phyloP scores from a whole-genome alignment of 2,888 invertebrate genomes.

The Zygogramma bicolorata region DNA sequence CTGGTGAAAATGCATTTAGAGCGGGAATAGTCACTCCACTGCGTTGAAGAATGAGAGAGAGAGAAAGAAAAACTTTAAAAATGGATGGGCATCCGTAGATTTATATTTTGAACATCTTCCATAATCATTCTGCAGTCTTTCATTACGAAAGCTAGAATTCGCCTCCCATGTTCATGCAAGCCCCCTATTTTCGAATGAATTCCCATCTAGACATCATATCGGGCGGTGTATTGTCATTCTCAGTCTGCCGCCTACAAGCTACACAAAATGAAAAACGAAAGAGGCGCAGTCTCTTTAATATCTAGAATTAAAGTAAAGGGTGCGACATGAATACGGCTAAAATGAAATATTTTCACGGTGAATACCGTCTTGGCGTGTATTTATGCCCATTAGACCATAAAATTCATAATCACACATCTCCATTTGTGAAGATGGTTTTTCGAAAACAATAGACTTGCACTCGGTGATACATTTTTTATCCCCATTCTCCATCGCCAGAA shows the following conservation, averaged over 20 bases:
- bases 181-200: neutral
- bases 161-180: too few relatives aligned
- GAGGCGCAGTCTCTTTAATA: constrained; percentile 31
- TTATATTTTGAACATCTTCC: too few relatives aligned
- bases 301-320: constrained; percentile 34
- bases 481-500: constrained; percentile 6
- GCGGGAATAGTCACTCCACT: too few relatives aligned
- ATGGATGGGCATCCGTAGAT: too few relatives aligned
- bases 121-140: too few relatives aligned
- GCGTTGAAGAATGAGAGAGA: too few relatives aligned
- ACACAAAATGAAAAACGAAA: constrained; percentile 28
- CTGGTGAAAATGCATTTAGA: too few relatives aligned
- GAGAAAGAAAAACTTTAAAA: too few relatives aligned
- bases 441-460: constrained; percentile 12
- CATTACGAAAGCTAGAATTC: too few relatives aligned
- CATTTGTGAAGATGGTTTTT: constrained; percentile 12
- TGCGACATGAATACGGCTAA: constrained; percentile 30
- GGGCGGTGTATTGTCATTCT: neutral
- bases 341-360: constrained; percentile 29
- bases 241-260: constrained; percentile 6
- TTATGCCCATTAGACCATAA: constrained; percentile 8
- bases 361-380: constrained; percentile 10
- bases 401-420: constrained; percentile 9
- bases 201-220: neutral
- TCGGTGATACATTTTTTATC: constrained; percentile 12